Evolutionary conservation across 2,888 invertebrate genomes (phyloP).

Genomic region (Notodromas monacha): DNA sequence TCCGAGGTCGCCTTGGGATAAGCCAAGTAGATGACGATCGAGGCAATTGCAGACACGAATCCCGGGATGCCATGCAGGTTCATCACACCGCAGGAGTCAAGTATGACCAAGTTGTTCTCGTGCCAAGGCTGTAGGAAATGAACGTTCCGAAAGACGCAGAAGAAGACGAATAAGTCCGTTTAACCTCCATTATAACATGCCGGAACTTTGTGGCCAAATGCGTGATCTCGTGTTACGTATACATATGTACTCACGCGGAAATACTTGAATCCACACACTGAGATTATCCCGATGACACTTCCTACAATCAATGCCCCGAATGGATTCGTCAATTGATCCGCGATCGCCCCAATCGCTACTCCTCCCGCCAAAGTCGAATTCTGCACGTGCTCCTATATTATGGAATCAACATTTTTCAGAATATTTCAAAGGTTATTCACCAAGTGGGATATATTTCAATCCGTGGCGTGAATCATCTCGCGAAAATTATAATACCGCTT

Average conservation of each 20-base stretch:
- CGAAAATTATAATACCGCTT: too few relatives aligned
- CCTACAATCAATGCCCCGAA: constrained; percentile 53
- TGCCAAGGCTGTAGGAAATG: constrained; percentile 28
- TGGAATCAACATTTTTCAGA: too few relatives aligned
- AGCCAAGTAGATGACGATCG: constrained; percentile 33
- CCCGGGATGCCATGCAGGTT: constrained; percentile 91
- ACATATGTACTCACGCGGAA: constrained; percentile 22
- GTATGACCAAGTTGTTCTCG: constrained; percentile 24
- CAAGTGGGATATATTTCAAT: too few relatives aligned
- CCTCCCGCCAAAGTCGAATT: constrained; percentile 67
- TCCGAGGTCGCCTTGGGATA: too few relatives aligned
- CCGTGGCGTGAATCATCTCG: too few relatives aligned
- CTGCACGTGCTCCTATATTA: constrained; percentile 49
- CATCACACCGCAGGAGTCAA: constrained; percentile 75
- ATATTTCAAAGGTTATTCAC: too few relatives aligned
- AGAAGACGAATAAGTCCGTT: too few relatives aligned
- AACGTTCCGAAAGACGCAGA: not conserved
- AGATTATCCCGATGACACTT: constrained; percentile 35
- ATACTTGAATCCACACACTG: constrained; percentile 43
- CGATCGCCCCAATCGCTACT: constrained; percentile 58
- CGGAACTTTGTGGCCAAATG: too few relatives aligned
- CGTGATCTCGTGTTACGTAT: too few relatives aligned
- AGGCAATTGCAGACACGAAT: constrained; percentile 42
- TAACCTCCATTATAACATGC: too few relatives aligned
- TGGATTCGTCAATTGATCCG: constrained; percentile 42